Evolutionary conservation across 2,888 invertebrate genomes (phyloP).

Genomic region (Seira musarum): DNA sequence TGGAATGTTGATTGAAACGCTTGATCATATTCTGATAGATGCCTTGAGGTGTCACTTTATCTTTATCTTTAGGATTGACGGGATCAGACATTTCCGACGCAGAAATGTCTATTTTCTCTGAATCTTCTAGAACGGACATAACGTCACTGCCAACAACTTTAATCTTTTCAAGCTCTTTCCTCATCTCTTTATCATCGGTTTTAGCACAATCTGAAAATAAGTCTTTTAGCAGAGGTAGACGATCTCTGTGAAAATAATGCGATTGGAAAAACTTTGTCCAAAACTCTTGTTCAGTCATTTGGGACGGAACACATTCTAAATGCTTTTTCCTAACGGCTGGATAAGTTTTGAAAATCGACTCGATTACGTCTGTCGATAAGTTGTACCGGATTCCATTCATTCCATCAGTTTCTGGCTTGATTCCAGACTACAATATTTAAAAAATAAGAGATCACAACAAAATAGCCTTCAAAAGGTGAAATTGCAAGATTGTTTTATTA

Average conservation of each 20-base stretch:
- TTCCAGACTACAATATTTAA: conserved; percentile 80
- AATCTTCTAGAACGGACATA: conserved; percentile 61
- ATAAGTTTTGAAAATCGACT: conserved; percentile 99
- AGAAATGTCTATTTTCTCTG: conserved; percentile 41
- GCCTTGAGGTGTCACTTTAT: conserved; percentile 58
- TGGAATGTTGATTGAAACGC: conserved; percentile 97
- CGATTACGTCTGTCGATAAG: conserved; percentile 96
- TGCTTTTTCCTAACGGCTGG: conserved; percentile 98
- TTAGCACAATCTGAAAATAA: conserved; percentile 98
- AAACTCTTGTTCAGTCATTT: conserved; percentile 96
- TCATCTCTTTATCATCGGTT: conserved; percentile 84
- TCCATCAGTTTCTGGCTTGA: conserved; percentile 97
- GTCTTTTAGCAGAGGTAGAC: conserved; percentile 89
- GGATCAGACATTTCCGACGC: conserved; percentile 24
- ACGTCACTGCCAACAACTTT: conserved; percentile 54
- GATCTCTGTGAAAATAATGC: conserved; percentile 97
- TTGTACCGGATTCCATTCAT: conserved; percentile 98
- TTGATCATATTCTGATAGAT: conserved; percentile 94
- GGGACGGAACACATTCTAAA: conserved; percentile 94
- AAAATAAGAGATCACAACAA: background rate
- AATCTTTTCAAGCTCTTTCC: conserved; percentile 64
- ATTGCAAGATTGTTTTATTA: no score
- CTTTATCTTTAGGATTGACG: conserved; percentile 47
- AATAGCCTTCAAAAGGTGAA: background rate
- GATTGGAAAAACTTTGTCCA: conserved; percentile 99